Base-by-base conservation (phyloP, 2,888 invertebrate genomes). In the Drosophila kambysellisi region DNA sequence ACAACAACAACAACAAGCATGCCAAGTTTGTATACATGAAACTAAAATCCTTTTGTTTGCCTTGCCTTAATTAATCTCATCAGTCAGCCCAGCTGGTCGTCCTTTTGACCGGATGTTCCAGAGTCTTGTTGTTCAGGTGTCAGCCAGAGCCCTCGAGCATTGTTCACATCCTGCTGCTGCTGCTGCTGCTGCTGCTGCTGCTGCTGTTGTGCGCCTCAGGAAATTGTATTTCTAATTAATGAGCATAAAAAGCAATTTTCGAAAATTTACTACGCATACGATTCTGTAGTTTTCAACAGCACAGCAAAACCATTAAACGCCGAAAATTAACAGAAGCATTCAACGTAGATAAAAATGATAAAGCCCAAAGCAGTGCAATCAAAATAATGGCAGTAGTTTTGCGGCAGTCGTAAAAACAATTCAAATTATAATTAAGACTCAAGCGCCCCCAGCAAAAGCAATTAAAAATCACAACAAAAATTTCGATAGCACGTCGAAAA, bases 1-100 rank as follows among this genome's bases (percentile, higher is more conserved):
- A 33, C 46, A 29, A 33, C 67, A 72, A 58, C 30, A 52, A 66
- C 63, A 63, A 48, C 66, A 66, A 67, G 53, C 15, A 41, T 67
- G 35, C 51, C 67, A 52, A 51, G 46, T 57, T 67, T 70, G 65
- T 75, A 65, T 76, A 71, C 81, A 79, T 81, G 88, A 76, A 88
- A 85, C 84, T 85, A 77, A 88, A 88, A 86, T 88, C 85, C 85
- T 83, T 88, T 88, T 86, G 88, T 86, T 86, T 86, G 76, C 73
- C 76, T 76, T 86, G 78, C 85, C 83, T 86, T 86, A 86, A 86
- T 86, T 86, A 86, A 86, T 86, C 85, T 88, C 85, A 85, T 86
- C 88, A 86, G 88, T 86, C 76, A 70, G 82, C 54, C 65, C 67
- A 79, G 76, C 76, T 82, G 73, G 74, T 53, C 52, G 74, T 84